phyloP scores from a whole-genome alignment of 2,113 vertebrate species.

The Cariama cristata region DNA sequence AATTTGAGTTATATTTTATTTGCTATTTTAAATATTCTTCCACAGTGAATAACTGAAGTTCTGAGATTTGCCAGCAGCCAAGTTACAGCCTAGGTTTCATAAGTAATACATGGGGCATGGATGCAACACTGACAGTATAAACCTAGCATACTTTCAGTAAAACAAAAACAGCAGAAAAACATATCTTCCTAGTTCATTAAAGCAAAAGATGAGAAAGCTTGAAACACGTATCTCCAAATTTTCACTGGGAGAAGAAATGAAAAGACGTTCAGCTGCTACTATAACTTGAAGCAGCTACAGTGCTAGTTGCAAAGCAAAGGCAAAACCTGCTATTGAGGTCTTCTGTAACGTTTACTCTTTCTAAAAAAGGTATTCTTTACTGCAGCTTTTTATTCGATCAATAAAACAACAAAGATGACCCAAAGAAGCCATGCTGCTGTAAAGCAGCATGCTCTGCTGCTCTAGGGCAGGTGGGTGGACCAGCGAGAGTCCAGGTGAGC shows the following conservation, averaged over 20 bases:
- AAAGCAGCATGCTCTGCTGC: background rate
- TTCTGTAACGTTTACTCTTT: background rate
- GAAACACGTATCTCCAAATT: background rate
- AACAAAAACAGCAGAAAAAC: background rate
- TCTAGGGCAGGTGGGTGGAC: background rate
- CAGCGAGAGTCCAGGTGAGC: background rate
- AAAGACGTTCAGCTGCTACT: background rate
- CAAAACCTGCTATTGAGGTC: background rate
- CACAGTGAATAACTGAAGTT: background rate
- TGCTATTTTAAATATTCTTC: background rate
- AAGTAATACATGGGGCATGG: background rate
- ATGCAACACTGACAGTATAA: background rate
- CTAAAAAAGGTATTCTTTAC: background rate
- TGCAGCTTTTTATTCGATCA: background rate
- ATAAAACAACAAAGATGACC: background rate
- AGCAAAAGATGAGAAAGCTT: background rate
- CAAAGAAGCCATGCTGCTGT: background rate
- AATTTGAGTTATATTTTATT: background rate
- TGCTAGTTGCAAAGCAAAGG: background rate
- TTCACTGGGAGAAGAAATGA: background rate
- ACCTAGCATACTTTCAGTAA: background rate
- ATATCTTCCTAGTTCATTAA: background rate
- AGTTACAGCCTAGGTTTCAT: background rate
- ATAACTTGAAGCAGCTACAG: background rate
- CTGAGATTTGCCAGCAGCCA: background rate